Evolutionary conservation across 2,888 invertebrate species (phyloP), one percentile per base, ranked within the genome.

Genomic region (Physocephala rufipes): DNA sequence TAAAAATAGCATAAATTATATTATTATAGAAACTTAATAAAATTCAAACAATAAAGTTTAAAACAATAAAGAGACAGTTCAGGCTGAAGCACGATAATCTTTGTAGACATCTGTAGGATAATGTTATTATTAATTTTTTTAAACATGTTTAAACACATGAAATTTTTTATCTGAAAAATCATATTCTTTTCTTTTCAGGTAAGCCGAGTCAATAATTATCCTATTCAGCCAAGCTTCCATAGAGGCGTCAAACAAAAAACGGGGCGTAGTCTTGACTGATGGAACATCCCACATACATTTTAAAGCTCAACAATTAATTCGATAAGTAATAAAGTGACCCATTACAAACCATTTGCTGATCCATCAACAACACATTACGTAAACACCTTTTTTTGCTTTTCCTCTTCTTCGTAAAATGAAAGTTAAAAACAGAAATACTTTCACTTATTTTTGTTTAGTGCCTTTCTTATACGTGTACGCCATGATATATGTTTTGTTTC

Each of bases 361-460:
- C n/a, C n/a, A n/a, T n/a, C n/a, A 36, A 36, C 36, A 36, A 36
- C 36, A 36, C 36, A 36, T 36, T 36, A n/a, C n/a, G n/a, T n/a
- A 36, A 36, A 36, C 36, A 4, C 9, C 36, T 49, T 2, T 49
- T 49, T 53, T 53, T 53, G 24, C 9, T 36, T 36, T 36, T 9
- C 9, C 36, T 9, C 9, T 36, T 9, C 36, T 7, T 36, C 36
- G 36, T 36, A 36, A 9, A 36, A 36, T 9, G 36, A 36, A 49
- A 64, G 26, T 49, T 30, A 26, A 65, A 28, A n/a, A 53, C 36
- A 53, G 16, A 55, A 55, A 16, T 19, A 66, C 53, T 66, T 66
- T 66, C 66, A 51, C 65, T 65, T n/a, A 51, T 30, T 30, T 53
- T 65, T 28, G 36, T 13, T 53, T 36, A 53, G 53, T 36, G 51